phyloP scores from a whole-genome alignment of 2,113 vertebrate species.

The Prunella himalayana region DNA sequence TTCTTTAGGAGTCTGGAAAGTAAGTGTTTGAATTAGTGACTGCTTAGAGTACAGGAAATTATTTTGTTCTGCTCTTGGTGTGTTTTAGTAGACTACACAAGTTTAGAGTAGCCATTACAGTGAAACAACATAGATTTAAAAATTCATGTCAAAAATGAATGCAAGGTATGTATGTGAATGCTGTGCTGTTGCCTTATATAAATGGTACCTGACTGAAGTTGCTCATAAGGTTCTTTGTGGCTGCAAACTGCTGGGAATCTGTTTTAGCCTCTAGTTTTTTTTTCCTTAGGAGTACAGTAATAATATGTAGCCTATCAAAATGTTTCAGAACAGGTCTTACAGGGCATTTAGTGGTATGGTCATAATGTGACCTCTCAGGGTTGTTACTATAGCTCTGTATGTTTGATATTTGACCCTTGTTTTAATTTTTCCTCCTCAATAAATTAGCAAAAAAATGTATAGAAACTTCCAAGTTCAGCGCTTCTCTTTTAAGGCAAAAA shows the following conservation, averaged over 20 bases:
- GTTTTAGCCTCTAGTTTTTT: not conserved
- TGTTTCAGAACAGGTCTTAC: not conserved
- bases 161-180: not conserved
- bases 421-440: not conserved
- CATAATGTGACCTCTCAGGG: not conserved
- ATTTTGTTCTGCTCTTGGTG: not conserved
- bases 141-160: not conserved
- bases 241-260: not conserved
- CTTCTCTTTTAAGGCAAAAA: not conserved
- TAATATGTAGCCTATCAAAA: not conserved
- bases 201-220: not conserved
- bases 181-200: not conserved
- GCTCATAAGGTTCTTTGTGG: not conserved
- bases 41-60: not conserved
- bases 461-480: not conserved
- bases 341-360: not conserved
- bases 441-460: not conserved
- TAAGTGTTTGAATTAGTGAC: not conserved
- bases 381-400: not conserved
- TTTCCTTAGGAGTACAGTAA: not conserved
- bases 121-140: not conserved
- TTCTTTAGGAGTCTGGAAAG: constrained; percentile 35
- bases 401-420: not conserved
- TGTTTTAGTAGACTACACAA: not conserved
- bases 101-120: not conserved